Evolutionary conservation across 2,797 vertebrate genomes (phyloP).

Genomic region (Aldrovandia affinis): DNA sequence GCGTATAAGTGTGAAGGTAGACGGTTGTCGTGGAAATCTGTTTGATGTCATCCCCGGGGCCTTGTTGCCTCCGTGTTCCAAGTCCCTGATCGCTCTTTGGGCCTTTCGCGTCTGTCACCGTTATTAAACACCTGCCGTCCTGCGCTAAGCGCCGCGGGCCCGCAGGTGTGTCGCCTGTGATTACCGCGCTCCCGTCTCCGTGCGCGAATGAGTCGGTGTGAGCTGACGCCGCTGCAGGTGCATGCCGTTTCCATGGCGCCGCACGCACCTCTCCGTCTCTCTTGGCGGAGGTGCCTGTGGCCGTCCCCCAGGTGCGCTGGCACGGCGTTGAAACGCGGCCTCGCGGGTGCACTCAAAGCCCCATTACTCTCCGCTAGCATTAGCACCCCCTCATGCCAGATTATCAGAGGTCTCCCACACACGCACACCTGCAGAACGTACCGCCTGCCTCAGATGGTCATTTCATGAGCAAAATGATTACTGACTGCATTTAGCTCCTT

Average conservation of each 20-base stretch:
- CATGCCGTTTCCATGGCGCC: not conserved
- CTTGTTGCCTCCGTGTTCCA: not conserved
- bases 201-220: not conserved
- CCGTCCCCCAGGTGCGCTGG: constrained; percentile 8
- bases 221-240: constrained; percentile 2
- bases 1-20: not conserved
- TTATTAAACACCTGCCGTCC: constrained; percentile 4
- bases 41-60: not conserved
- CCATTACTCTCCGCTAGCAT: not conserved
- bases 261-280: not conserved
- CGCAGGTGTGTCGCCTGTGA: not conserved
- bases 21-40: not conserved
- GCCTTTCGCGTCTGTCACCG: too few species aligned
- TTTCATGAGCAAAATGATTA: not conserved
- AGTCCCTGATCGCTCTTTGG: not conserved
- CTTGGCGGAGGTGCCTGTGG: not conserved
- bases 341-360: not conserved
- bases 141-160: not conserved
- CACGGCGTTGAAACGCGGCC: not conserved
- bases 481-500: not conserved
- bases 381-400: not conserved
- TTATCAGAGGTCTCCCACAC: not conserved
- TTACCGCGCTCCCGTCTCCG: not conserved
- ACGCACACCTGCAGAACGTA: not conserved
- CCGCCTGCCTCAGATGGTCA: not conserved